Conservation (phyloP, 2,113 vertebrate genomes). For the Micromys minutus region DNA sequence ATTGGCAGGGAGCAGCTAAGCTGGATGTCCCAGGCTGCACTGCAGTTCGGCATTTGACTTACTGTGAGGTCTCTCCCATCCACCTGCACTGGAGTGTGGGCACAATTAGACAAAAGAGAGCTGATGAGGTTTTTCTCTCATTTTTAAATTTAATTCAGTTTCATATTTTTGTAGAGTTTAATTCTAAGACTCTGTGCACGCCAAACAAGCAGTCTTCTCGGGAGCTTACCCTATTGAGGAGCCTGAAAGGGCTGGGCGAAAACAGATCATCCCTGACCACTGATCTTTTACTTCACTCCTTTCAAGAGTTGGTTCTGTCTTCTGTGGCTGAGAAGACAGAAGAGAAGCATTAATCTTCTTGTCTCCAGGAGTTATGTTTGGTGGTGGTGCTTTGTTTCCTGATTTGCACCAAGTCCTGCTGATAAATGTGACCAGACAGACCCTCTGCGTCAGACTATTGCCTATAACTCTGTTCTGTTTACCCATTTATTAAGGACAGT, state of each 20-base stretch:
- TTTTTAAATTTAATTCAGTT: not conserved
- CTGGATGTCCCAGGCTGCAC: not conserved
- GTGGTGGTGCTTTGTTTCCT: not conserved
- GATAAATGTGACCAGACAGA: not conserved
- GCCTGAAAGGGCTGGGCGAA: accelerated
- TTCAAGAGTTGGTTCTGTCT: not conserved
- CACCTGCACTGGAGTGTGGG: not conserved
- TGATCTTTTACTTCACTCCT: accelerated
- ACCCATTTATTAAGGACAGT: not conserved
- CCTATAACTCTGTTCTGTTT: not conserved
- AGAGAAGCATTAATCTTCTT: not conserved
- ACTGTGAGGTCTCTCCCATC: not conserved
- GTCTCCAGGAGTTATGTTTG: not conserved
- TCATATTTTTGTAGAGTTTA: not conserved
- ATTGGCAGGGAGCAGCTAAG: not conserved
- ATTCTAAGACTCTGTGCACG: not conserved
- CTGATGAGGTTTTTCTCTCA: not conserved
- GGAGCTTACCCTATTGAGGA: not conserved
- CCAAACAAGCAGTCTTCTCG: not conserved
- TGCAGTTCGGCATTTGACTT: not conserved
- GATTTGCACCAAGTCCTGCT: not conserved
- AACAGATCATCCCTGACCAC: not conserved
- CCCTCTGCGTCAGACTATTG: not conserved
- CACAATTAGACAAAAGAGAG: not conserved
- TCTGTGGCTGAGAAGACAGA: not conserved